Conservation (phyloP, 2,888 invertebrate genomes). For the Atrina japonica region DNA sequence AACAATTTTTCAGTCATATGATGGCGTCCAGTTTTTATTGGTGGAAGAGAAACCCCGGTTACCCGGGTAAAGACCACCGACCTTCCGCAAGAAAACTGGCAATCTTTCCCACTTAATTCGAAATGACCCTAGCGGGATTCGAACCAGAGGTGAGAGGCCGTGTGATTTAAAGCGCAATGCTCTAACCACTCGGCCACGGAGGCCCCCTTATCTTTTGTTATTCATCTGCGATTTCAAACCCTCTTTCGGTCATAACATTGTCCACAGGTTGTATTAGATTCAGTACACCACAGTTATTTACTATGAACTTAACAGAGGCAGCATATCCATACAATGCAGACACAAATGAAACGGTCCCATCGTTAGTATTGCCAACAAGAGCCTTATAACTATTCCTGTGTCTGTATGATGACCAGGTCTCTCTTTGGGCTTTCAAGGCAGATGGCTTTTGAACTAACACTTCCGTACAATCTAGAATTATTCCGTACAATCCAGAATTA, state of each 20-base stretch:
- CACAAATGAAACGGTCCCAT: slow-evolving; percentile 43
- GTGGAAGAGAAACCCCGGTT: too few relatives aligned
- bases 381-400: slow-evolving; percentile 46
- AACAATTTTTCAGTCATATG: too few relatives aligned
- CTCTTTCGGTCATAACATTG: slow-evolving; percentile 47
- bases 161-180: too few relatives aligned
- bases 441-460: slow-evolving; percentile 23
- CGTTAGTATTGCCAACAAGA: slow-evolving; percentile 41
- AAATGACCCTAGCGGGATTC: too few relatives aligned
- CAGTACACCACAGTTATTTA: slow-evolving; percentile 28
- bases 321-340: slow-evolving; percentile 45
- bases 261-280: slow-evolving; percentile 32
- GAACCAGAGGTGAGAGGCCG: too few relatives aligned
- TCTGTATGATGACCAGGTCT: slow-evolving; percentile 36
- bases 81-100: too few relatives aligned
- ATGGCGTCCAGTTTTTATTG: too few relatives aligned
- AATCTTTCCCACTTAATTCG: too few relatives aligned
- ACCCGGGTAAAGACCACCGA: too few relatives aligned
- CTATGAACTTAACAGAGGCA: slow-evolving; percentile 42
- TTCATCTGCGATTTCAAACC: slow-evolving; percentile 38
- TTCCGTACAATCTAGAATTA: slow-evolving; percentile 13
- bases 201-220: too few relatives aligned
- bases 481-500: slow-evolving; percentile 31
- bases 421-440: slow-evolving; percentile 20
- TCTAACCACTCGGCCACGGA: too few relatives aligned